Base-by-base conservation (phyloP, 2,113 vertebrate genomes). In the Bettongia penicillata region DNA sequence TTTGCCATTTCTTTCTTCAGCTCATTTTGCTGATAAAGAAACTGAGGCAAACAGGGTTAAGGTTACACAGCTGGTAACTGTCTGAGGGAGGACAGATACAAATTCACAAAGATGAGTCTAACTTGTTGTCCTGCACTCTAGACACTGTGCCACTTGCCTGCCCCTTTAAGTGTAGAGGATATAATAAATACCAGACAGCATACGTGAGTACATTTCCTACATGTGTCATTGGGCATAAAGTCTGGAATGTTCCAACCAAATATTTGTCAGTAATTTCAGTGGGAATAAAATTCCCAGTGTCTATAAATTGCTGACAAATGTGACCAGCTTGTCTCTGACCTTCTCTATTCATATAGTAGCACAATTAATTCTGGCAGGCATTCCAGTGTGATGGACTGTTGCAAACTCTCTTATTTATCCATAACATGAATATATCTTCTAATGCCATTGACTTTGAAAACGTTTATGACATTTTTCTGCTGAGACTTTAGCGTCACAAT, bases 321-420 rank as follows among this genome's bases (percentile, higher is more conserved):
- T 91, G 95, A 97, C 93, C 61, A 96, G 68, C 55, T 91, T 96
- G 28, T 93, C 43, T 97, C 53, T 97, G 93, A 96, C 84, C 95
- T 96, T 96, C 49, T 97, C 77, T 95, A 92, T 22, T 92, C 90
- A 97, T 92, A n/a, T n/a, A n/a, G 48, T 14, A 96, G 26, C 48
- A 96, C 90, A 97, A 94, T 97, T 98, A 97, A 97, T 95, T 98
- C 95, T 95, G 91, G 22, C 49, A 96, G 77, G 24, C 43, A 96
- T 97, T 97, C 93, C 43, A 97, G 53, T 37, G 26, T 95, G 61
- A 97, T 93, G 47, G 89, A 77, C 61, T 4, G 9, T 94, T 96
- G 53, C 47, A 94, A 16, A 77, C 53, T 97, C 51, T 91, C 50
- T 97, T 96, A 96, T 96, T 97, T 96, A 96, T 97, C 94, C 89